Base-by-base conservation (phyloP, 1,140 invertebrate species). In the Psix sp. region DNA sequence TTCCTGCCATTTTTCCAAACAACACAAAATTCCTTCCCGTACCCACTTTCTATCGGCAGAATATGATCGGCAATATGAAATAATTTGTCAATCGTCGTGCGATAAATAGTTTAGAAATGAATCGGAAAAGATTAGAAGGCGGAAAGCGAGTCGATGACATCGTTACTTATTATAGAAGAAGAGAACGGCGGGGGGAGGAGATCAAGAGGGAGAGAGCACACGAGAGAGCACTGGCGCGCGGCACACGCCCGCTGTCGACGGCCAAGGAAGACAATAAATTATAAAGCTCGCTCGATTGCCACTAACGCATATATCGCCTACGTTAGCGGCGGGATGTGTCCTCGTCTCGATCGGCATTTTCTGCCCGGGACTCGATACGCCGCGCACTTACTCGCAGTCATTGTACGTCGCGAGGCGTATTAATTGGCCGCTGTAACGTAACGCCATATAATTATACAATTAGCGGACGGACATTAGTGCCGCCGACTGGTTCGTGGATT, bases 381-480 rank as follows among this genome's bases (percentile, higher is more conserved):
- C 16, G 29, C 31, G 38, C 36, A 29, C 56, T 62, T 48, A 57
- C 33, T 52, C 33, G 52, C 31, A 80, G 77, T 81, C 79, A 80
- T 80, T 76, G 76, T 79, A 79, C 60, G 59, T 73, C 73, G 72
- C 74, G 39, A 60, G 74, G 72, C 77, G 74, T 83, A 84, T 85
- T 86, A 85, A 85, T 83, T 81, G 77, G 68, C 75, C 76, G 68
- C 76, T 57, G 78, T 78, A 81, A 81, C 80, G 59, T 80, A 83
- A 86, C 79, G 82, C 80, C 77, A 81, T 84, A 82, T 85, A 86
- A 87, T 87, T 87, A 87, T 79, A 79, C 82, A 86, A 86, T 87
- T 87, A 86, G 80, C 78, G 54, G 60, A 67, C 76, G 66, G 54
- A 74, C 78, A 80, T 80, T 84, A 84, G 80, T 79, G 77, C 74